Percentiles rank a stretch among this genome's conserved stretches.
These are phyloP conservation scores for Xestia c-nigrum DNA, from an alignment of 2,888 invertebrate genomes.

Conservation along the genomic window DNA sequence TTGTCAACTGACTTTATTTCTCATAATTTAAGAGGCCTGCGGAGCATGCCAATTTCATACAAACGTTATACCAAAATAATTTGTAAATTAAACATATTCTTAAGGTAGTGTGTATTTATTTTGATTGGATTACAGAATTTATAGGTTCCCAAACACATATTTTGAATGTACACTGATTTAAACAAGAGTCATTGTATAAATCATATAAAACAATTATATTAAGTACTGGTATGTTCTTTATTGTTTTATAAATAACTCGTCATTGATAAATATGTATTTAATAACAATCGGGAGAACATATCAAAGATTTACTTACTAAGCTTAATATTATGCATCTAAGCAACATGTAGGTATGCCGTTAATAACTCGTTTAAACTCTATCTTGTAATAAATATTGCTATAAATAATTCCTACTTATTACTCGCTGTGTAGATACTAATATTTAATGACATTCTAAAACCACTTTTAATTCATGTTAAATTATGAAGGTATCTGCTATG, in stretches of 20 bases:
- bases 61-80: no score
- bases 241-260: neutral
- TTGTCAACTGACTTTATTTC: no score
- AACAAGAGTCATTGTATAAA: no score
- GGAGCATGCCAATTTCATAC: no score
- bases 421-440: neutral
- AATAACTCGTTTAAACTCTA: neutral
- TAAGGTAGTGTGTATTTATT: no score
- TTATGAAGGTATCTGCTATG: neutral
- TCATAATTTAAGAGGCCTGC: no score
- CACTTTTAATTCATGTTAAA: neutral
- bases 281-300: neutral
- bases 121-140: no score
- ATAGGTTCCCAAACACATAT: no score
- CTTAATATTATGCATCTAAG: neutral
- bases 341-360: neutral
- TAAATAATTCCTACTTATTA: conserved; percentile 5
- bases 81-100: no score
- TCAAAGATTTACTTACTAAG: neutral
- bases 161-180: no score
- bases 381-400: neutral
- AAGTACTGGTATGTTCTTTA: neutral
- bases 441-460: neutral
- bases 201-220: neutral
- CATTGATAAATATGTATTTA: neutral